Evolutionary conservation across 1,140 invertebrate genomes (phyloP).

Genomic region (Grapholita molesta): DNA sequence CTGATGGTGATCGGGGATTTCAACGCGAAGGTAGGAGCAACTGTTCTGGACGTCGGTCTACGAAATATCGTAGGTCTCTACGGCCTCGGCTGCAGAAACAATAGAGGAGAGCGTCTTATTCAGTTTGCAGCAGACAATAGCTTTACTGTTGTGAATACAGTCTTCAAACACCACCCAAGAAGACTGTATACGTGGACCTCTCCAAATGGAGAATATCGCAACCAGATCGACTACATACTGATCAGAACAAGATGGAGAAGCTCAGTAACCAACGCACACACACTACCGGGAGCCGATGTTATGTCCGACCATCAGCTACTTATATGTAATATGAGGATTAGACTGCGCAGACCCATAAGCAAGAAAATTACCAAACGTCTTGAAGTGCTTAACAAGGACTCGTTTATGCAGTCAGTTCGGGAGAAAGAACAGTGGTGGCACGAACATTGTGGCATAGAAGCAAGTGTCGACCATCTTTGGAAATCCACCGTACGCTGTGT

Average conservation of each 20-base stretch:
- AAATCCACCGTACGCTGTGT: no score
- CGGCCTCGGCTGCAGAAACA: constrained; percentile 22
- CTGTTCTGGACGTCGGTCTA: neutral
- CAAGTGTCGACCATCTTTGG: no score
- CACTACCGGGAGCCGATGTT: no score
- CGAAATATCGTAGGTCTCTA: constrained; percentile 19
- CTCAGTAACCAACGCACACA: neutral
- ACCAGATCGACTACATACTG: constrained; percentile 25
- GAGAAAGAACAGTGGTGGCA: no score
- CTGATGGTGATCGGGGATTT: constrained; percentile 28
- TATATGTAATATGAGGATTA: no score
- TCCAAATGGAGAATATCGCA: constrained; percentile 9
- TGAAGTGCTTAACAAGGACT: no score
- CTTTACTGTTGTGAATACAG: constrained; percentile 15
- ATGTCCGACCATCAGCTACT: no score
- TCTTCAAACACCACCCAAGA: constrained; percentile 19
- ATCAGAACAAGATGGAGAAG: constrained; percentile 18
- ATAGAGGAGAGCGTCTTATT: constrained; percentile 14
- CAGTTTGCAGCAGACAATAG: constrained; percentile 19
- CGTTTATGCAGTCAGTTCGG: no score
- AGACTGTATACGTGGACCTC: constrained; percentile 23
- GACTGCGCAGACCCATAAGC: no score
- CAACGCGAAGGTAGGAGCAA: constrained; percentile 30
- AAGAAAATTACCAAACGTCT: no score
- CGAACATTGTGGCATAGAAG: no score